These are phyloP conservation scores for Podiceps cristatus DNA, from an alignment of 2,113 vertebrate species.

Conservation along the genomic window DNA sequence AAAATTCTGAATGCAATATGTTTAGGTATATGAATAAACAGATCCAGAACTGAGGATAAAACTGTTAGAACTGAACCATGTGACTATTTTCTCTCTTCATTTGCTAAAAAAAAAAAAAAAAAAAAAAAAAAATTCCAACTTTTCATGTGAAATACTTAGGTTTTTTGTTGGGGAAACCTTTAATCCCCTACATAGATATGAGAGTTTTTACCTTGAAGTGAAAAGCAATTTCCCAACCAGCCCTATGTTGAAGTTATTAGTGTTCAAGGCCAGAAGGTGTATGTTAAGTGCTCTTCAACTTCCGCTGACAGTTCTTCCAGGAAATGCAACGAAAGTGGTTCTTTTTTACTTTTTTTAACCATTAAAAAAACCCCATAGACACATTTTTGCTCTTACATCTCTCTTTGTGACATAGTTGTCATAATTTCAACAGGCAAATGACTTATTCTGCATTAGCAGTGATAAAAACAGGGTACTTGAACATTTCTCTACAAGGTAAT, in stretches of 20 bases:
- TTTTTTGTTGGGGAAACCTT: background rate
- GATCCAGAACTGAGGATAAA: background rate
- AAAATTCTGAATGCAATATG: background rate
- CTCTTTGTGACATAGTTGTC: background rate
- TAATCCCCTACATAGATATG: background rate
- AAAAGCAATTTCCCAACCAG: background rate
- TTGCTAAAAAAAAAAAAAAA: background rate
- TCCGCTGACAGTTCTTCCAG: background rate
- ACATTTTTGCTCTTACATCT: background rate
- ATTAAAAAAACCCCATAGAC: background rate
- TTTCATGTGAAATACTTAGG: background rate
- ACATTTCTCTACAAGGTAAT: background rate
- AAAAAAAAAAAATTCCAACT: background rate
- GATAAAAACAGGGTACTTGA: slow-evolving; percentile 3
- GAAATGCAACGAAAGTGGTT: background rate
- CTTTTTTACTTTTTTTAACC: background rate
- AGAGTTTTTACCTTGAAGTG: background rate
- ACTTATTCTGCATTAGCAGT: background rate
- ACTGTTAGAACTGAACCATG: background rate
- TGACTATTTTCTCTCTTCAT: background rate
- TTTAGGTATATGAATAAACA: background rate
- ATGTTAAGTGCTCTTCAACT: slow-evolving; percentile 4
- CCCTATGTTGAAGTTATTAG: background rate
- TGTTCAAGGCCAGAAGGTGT: background rate
- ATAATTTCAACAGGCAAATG: background rate